Base-by-base conservation (phyloP, 2,888 invertebrate genomes). In the Neocrepidodera transversa region DNA sequence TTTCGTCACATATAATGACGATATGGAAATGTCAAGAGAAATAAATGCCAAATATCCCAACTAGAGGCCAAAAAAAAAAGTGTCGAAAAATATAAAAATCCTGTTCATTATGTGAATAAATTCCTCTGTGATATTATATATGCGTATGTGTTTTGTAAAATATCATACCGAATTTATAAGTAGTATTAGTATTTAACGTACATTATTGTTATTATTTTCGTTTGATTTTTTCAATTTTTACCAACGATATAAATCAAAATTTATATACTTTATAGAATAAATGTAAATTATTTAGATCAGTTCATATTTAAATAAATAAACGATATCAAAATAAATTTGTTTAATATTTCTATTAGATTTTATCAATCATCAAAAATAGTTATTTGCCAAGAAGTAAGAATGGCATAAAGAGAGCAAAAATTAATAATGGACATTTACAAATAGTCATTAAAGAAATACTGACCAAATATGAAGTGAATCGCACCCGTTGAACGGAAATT, bases 91-190 rank as follows among this genome's bases (percentile, higher is more conserved):
- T 6, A 23, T 5, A 23, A 14, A 2, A 16, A n/a, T 53, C 54
- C 59, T 49, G 54, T 54, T 18, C 47, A 45, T 54, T 59, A 45
- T 18, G 4, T 40, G 16, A 53, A 54, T 49, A 40, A 54, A 54
- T 54, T 54, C 43, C 50, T 48, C 13, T 55, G 54, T 59, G 59
- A 59, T 56, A 54, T 60, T 58, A 47, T 52, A n/a, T n/a, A n/a
- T n/a, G n/a, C n/a, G 55, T 48, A 35, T 49, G 48, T 48, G 17
- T 35, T n/a, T 13, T 43, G 35, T 53, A 42, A 35, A 48, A 36
- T 32, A 48, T 53, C 32, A 18, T 45, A 28, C 13, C 53, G 40
- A 40, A 53, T 58, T 58, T 53, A 40, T 53, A 45, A 53, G 40
- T 43, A 57, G 16, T 51, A 26, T 23, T 51, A 35, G 36, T 43